Base-by-base conservation (phyloP, 92 coral and sea anemone genomes). In the Porites lobata region DNA sequence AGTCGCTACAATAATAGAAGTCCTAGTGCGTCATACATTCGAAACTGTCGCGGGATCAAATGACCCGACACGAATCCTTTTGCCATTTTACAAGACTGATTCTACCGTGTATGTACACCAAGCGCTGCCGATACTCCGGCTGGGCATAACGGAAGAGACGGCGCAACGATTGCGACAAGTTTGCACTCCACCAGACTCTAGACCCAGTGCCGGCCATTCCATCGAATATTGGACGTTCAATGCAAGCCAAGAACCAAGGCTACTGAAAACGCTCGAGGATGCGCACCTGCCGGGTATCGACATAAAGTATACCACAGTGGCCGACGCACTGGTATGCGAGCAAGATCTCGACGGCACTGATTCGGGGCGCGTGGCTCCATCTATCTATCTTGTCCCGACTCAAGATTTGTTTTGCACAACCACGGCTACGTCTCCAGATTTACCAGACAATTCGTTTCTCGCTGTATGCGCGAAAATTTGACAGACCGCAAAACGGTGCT, bases 351-450 rank as follows among this genome's bases (percentile, higher is more conserved):
- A 74, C 50, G 65, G 32, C 14, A 62, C 19, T 0, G 13, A n/a
- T 6, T 50, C 78, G 2, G 78, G 78, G 78, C 20, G 78, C 78
- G 26, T 74, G 78, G 78, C 78, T 74, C 3, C 78, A 74, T 63
- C 7, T 74, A 3, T 74, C 78, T 14, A 51, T 74, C 56, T 15
- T 74, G 62, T 74, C 78, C 14, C 58, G 32, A 22, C 38, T 74
- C 17, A 74, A 22, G 63, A 53, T 8, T 29, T 21, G 9, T 9
- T 74, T 74, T 20, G 29, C 38, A 17, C 78, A 8, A 47, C 61
- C 0, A 52, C 1, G 13, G 26, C 12, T 0, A 50, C 63, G 1
- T 51, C 78, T 7, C 43, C 47, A 9, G 78, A 17, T 7, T 10
- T 53, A 3, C 62, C 78, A 19, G 56, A 29, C 15, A n/a, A 22